Conservation (phyloP, 2,797 vertebrate genomes). For the Danio choprae region DNA sequence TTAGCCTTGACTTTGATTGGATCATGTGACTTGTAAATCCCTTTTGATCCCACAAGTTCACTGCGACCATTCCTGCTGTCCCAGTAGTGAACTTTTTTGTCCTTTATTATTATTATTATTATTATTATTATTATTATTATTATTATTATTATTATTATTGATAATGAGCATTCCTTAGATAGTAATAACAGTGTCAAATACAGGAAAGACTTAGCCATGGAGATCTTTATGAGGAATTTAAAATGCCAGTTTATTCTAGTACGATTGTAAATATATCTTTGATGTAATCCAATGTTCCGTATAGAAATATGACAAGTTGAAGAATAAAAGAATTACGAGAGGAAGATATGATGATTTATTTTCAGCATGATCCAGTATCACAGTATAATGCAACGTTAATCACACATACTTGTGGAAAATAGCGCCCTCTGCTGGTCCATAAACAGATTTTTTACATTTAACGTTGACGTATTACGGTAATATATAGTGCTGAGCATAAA, state of each 20-base stretch:
- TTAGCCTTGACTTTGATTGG: slow-evolving; percentile 45
- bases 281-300: neutral
- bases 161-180: neutral
- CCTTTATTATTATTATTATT: no score
- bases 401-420: neutral
- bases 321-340: neutral
- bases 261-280: neutral
- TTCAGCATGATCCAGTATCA: no score
- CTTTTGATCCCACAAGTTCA: slow-evolving; percentile 11
- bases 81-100: no score
- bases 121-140: no score
- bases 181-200: neutral
- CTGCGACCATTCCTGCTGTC: neutral
- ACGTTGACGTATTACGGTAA: no score
- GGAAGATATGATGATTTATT: no score
- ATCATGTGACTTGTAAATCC: slow-evolving; percentile 48
- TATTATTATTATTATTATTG: no score
- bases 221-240: neutral
- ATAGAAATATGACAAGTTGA: neutral
- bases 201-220: neutral
- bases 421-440: neutral
- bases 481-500: no score
- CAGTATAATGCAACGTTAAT: neutral
- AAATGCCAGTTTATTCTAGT: neutral
- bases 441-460: neutral